Conservation (phyloP, 2,888 invertebrate species). For the Lepidocyrtinus sp. region DNA sequence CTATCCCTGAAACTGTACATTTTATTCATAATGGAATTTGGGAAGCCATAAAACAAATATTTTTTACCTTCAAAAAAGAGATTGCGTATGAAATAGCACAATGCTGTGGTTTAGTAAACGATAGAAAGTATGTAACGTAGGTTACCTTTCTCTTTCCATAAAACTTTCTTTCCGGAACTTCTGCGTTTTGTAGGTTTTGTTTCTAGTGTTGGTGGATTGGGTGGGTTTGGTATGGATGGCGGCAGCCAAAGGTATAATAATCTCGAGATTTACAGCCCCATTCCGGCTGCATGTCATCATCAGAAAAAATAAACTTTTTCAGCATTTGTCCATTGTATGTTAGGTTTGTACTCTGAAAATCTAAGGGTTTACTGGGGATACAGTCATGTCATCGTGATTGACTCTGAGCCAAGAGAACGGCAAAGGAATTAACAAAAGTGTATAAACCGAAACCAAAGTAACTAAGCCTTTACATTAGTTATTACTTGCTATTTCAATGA, state of each 20-base stretch:
- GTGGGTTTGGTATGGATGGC: constrained; percentile 40
- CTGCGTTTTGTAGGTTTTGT: constrained; percentile 25
- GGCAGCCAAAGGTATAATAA: constrained; percentile 55
- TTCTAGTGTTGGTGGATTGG: constrained; percentile 42
- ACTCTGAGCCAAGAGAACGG: constrained; percentile 32
- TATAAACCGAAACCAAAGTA: background rate
- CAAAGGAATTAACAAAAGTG: background rate
- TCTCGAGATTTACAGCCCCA: constrained; percentile 55
- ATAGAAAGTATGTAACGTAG: background rate
- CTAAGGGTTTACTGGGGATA: constrained; percentile 25
- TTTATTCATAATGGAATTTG: too few species aligned
- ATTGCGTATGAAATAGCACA: background rate
- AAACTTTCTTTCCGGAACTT: background rate
- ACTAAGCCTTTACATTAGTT: too few species aligned
- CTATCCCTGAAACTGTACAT: too few species aligned
- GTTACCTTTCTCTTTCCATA: constrained; percentile 2
- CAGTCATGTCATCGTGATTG: constrained; percentile 47
- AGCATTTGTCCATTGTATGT: background rate
- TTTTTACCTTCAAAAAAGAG: constrained; percentile 2
- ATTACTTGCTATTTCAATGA: constrained; percentile 6
- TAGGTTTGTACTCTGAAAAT: background rate
- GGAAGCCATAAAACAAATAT: background rate
- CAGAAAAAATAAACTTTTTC: constrained; percentile 35
- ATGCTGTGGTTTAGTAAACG: constrained; percentile 11
- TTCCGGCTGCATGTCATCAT: constrained; percentile 56